phyloP scores from a whole-genome alignment of 1,140 invertebrate species.

The Leptoteleia sp. region DNA sequence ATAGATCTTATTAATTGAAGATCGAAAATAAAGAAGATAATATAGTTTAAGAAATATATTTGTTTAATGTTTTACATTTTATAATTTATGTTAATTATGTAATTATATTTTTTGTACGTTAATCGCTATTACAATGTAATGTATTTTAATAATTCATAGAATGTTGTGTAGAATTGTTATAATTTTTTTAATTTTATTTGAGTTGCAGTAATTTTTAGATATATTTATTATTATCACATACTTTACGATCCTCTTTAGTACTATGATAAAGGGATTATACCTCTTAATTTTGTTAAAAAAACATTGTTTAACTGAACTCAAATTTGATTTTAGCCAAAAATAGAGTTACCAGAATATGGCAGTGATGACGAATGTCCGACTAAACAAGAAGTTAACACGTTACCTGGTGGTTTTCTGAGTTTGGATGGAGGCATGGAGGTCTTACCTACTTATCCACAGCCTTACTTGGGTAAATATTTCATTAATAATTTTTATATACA shows the following conservation, averaged over 20 bases:
- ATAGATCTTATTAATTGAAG: too few species aligned
- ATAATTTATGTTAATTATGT: conserved; percentile 3
- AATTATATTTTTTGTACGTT: conserved; percentile 1
- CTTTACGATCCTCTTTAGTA: too few species aligned
- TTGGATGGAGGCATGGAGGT: conserved; percentile 81
- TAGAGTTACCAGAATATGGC: conserved; percentile 83
- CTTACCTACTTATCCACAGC: conserved; percentile 77
- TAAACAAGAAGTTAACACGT: conserved; percentile 78
- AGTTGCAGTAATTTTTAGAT: too few species aligned
- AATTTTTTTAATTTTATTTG: too few species aligned
- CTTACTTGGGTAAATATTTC: conserved; percentile 75
- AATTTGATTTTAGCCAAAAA: conserved; percentile 79
- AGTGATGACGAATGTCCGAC: conserved; percentile 81
- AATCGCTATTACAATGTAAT: too few species aligned
- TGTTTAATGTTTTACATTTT: too few species aligned
- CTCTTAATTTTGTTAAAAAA: conserved; percentile 2
- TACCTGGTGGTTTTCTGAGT: conserved; percentile 79
- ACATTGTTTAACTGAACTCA: conserved; percentile 12
- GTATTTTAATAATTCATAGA: too few species aligned
- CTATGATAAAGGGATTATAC: too few species aligned
- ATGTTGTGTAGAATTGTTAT: background rate
- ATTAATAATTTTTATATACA: background rate
- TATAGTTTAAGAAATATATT: background rate
- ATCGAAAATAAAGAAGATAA: too few species aligned
- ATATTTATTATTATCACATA: too few species aligned